A percentile compares a stretch with the other conserved stretches of the same genome.
phyloP scores from a whole-genome alignment of 1,140 invertebrate genomes.

The Eriocheir sinensis region DNA sequence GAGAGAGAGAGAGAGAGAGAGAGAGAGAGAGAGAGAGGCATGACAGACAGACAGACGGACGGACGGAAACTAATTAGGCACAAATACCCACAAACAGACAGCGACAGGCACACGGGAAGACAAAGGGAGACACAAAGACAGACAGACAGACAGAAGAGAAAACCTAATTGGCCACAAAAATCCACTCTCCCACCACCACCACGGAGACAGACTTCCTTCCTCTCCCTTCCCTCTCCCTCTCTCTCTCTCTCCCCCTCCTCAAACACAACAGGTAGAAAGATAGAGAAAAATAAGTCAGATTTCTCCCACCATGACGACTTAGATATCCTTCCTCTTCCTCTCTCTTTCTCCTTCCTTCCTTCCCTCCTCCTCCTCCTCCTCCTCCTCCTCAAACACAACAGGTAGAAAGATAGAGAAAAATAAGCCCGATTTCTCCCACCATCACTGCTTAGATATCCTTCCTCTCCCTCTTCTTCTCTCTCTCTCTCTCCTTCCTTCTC shows the following conservation, averaged over 20 bases:
- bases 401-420: not conserved
- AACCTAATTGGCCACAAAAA: slow-evolving; percentile 11
- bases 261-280: not conserved
- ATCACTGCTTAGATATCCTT: not conserved
- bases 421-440: not conserved
- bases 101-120: slow-evolving; percentile 3
- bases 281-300: not conserved
- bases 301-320: not conserved
- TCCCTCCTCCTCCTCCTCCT: not conserved
- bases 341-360: not conserved
- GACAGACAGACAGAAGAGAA: not conserved
- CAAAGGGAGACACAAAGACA: not conserved
- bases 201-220: slow-evolving; percentile 20
- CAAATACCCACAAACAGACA: not conserved
- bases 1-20: slow-evolving; percentile 55
- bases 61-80: not conserved
- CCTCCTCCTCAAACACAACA: not conserved
- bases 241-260: no score
- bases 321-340: not conserved
- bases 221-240: no score
- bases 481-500: slow-evolving; percentile 30
- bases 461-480: not conserved
- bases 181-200: not conserved
- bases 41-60: not conserved
- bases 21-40: slow-evolving; percentile 58